Base-by-base conservation (phyloP, 1,140 invertebrate genomes). In the Vanessa tameamea region DNA sequence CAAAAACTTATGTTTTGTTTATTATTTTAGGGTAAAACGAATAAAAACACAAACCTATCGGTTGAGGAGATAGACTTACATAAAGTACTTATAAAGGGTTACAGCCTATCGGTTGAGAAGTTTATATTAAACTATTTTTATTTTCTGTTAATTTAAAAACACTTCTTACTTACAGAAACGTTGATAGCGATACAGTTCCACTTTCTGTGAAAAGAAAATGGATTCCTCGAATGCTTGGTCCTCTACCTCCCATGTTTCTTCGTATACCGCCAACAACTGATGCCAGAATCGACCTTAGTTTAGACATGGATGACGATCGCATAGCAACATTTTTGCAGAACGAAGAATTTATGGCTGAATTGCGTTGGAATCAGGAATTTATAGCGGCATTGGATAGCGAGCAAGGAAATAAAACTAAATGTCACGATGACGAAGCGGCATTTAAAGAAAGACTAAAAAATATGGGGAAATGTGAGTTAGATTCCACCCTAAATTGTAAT, bases 271-370 rank as follows among this genome's bases (percentile, higher is more conserved):
- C 93, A 0, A 76, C 80, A 13, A 87, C 86, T n/a, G 88, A 90
- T 53, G 92, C 90, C 0, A 82, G 89, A 69, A 87, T 91, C 63
- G 90, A 91, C 75, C 82, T 92, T 16, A 91, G 86, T 68, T 77
- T 93, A 9, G 91, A 93, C 13, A 90, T 93, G 86, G 92, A 93
- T 78, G 97, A 97, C 83, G 96, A 97, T 87, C 94, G 96, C 77
- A 96, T 98, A 70, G 97, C 97, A 1, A 94, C 98, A 69, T 96
- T 98, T 91, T 92, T 98, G 64, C 97, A 98, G 88, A 98, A 98
- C 86, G 97, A 98, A 88, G 97, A 98, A 91, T 98, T 98, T 83
- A 96, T 98, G 95, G 95, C 96, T 53, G 97, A 98, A 86, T 92
- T 98, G 43, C 93, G 97, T 73, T 96, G 96, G 94, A 98, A 98